These are phyloP conservation scores for Lithophane leautieri DNA, from an alignment of 2,888 invertebrate genomes.

Conservation along the genomic window DNA sequence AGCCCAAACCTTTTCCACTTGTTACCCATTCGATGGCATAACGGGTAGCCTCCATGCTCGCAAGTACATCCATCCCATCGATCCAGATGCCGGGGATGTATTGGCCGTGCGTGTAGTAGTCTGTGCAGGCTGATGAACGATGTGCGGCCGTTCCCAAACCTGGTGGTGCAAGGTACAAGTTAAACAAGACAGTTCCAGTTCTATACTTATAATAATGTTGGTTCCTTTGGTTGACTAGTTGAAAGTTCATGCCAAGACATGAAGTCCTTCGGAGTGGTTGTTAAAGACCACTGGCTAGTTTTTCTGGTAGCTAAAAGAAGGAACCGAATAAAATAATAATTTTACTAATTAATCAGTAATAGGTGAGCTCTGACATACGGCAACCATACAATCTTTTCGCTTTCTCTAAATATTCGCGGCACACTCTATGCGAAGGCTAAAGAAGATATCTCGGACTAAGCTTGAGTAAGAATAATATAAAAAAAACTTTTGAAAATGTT, in stretches of 20 bases:
- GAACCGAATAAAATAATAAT: neutral
- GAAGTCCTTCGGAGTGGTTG: neutral
- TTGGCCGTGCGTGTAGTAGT: constrained; percentile 29
- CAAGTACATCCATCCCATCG: constrained; percentile 42
- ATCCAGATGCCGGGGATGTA: constrained; percentile 41
- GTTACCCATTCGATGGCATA: constrained; percentile 14
- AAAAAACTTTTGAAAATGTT: too few species aligned
- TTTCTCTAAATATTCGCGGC: too few species aligned
- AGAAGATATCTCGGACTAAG: too few species aligned
- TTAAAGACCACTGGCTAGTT: neutral
- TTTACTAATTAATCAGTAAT: neutral
- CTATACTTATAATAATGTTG: neutral
- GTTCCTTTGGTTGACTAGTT: neutral
- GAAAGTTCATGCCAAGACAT: neutral
- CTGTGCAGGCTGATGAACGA: constrained; percentile 25
- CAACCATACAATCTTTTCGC: neutral
- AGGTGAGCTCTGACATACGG: neutral
- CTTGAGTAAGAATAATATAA: too few species aligned
- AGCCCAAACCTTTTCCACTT: constrained; percentile 29
- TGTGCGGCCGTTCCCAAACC: constrained; percentile 14
- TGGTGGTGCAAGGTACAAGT: neutral
- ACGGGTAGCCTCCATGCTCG: constrained; percentile 19
- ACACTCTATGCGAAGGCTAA: too few species aligned
- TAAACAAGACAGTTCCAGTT: neutral
- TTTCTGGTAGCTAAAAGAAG: neutral